Evolutionary conservation across 1,140 invertebrate genomes (phyloP).

Genomic region (Drosophila ficusphila): DNA sequence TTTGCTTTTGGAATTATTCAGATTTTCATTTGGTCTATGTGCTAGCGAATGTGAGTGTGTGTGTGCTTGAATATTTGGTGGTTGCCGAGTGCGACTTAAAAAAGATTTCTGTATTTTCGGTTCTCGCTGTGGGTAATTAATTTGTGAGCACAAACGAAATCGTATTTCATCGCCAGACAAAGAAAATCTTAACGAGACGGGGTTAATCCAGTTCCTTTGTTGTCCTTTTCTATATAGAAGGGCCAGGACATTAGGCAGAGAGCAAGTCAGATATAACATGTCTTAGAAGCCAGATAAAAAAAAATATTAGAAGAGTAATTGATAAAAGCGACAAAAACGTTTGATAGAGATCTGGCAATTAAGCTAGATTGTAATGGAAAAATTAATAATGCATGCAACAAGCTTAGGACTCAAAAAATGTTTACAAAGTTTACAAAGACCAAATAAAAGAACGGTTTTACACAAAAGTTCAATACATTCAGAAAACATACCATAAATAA

Average conservation of each 20-base stretch:
- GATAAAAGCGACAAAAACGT: constrained; percentile 11
- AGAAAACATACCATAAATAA: too few species aligned
- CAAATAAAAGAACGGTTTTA: neutral
- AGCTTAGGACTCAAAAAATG: neutral
- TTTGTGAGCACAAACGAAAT: constrained; percentile 59
- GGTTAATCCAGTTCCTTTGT: constrained; percentile 23
- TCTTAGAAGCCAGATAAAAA: neutral
- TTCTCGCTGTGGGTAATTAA: constrained; percentile 70
- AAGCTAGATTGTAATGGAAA: constrained; percentile 1
- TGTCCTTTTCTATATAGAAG: constrained; percentile 4
- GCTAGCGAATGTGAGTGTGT: constrained; percentile 9
- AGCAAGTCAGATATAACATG: constrained; percentile 15
- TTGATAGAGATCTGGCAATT: neutral
- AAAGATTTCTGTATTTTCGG: constrained; percentile 39
- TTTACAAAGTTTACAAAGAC: neutral
- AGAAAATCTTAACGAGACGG: constrained; percentile 43
- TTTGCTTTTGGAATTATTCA: constrained; percentile 72
- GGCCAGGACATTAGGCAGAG: constrained; percentile 1
- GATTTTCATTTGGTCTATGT: constrained; percentile 47
- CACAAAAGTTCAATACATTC: neutral
- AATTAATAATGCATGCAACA: neutral
- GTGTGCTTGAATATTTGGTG: constrained; percentile 35
- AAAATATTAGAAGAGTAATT: constrained; percentile 7
- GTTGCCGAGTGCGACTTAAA: constrained; percentile 35
- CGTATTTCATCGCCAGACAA: constrained; percentile 36